Base-by-base conservation (phyloP, 35 echinoderm and acorn worm genomes). In the Heliocidaris tuberculata region DNA sequence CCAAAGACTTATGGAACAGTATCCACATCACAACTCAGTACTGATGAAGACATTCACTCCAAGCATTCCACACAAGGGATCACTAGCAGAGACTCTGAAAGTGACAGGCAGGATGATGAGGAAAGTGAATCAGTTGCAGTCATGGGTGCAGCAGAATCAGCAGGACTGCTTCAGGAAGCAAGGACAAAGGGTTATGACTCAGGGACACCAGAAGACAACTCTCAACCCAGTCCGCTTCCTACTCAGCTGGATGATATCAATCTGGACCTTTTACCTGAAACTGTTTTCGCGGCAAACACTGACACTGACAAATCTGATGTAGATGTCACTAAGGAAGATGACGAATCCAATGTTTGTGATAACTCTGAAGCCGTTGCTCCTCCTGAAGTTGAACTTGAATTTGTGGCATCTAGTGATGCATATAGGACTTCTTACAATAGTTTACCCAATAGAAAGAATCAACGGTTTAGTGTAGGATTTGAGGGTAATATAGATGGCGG, bases 401-500 rank as follows among this genome's bases (percentile, higher is more conserved):
- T 93, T 93, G 91, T 93, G 91, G 19, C 91, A 50, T 30, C 91
- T 30, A 48, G 30, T 17, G 50, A 48, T 56, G 50, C 31, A 59
- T 47, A 89, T 30, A 93, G 91, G 48, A 93, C 47, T 93, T 49
- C 50, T 24, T 49, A 93, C 5, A 49, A 59, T 93, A 59, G 47
- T 93, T 49, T 93, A 52, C 48, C 47, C 4, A 30, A 59, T 59
- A 93, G 21, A 54, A 93, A 93, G 50, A 52, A 93, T 30, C 91
- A 93, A 48, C 16, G 91, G 13, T 93, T 52, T 48, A 93, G 88
- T 95, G 85, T 95, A 31, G 86, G 94, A 54, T 89, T 61, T 90
- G 94, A 85, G 48, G 94, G 85, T 85, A 85, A 94, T 86, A 24
- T 94, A 47, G 42, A 70, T n/a, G 54, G 47, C n/a, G 85, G 59